A percentile compares a stretch with the other conserved stretches of the same genome.
Evolutionary conservation across 2,797 vertebrate genomes (phyloP).

Genomic region (Clarias platycephalus): DNA sequence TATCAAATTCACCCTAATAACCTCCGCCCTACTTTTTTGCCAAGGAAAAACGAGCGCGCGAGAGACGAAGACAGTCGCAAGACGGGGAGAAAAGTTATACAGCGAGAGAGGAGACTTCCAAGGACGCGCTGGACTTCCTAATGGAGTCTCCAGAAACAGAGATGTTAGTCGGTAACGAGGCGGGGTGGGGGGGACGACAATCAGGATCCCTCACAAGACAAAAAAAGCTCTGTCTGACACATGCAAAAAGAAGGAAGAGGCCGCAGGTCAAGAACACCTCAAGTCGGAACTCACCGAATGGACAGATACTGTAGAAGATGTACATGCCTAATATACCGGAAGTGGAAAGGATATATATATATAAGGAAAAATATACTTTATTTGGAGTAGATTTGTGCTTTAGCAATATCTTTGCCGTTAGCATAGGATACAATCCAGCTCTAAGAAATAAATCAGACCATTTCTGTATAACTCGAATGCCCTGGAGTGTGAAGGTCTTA

Average conservation of each 20-base stretch:
- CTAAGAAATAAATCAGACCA: not conserved
- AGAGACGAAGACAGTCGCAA: slow-evolving; percentile 59
- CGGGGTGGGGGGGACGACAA: slow-evolving; percentile 54
- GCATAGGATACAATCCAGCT: not conserved
- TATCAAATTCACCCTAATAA: slow-evolving; percentile 78
- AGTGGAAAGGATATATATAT: no score
- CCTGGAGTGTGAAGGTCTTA: not conserved
- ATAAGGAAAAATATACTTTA: not conserved
- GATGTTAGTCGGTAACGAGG: slow-evolving; percentile 57
- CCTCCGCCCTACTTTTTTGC: slow-evolving; percentile 77
- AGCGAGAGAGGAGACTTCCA: slow-evolving; percentile 74
- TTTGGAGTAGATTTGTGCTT: not conserved
- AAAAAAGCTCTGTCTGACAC: slow-evolving; percentile 53
- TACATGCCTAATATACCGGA: not conserved
- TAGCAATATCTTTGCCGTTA: not conserved
- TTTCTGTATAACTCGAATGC: not conserved
- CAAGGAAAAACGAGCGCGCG: slow-evolving; percentile 48
- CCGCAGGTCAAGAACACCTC: slow-evolving; percentile 54
- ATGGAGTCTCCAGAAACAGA: slow-evolving; percentile 70
- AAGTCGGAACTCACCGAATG: slow-evolving; percentile 51
- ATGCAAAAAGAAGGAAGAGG: slow-evolving; percentile 38
- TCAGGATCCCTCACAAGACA: slow-evolving; percentile 63
- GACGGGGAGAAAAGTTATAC: slow-evolving; percentile 61
- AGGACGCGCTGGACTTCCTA: slow-evolving; percentile 75
- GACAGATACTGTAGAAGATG: slow-evolving; percentile 31